Evolutionary conservation across 2,888 invertebrate species (phyloP), one percentile per base, ranked within the genome.

Genomic region (Torymus tubicola): DNA sequence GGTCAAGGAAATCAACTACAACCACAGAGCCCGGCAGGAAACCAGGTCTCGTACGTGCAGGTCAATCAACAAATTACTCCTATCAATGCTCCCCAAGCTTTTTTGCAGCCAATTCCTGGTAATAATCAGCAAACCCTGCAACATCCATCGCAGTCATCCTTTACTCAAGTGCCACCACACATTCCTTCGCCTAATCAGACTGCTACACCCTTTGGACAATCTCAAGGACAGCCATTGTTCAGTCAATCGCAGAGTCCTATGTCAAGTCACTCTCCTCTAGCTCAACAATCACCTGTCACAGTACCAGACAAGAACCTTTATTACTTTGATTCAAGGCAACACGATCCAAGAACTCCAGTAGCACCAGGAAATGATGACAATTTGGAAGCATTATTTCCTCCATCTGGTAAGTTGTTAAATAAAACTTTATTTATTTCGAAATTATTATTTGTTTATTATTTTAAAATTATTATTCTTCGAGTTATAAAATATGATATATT

Each of bases 341-440:
- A 85, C 13, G 87, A 87, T 61, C 60, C 81, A 8, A 85, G 78
- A 81, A 67, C 85, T 12, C 67, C 83, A 2, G 81, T 84, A 52
- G 69, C 82, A 14, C 82, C 83, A 14, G 84, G 85, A 52, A 84
- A 82, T 14, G 91, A 91, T 60, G 91, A 92, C 75, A 91, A 92
- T 84, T 89, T 94, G 83, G 94, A 94, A 85, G 93, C 93, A 83
- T 91, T 95, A 70, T 95, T 95, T 87, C 94, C 94, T 86, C 92
- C 93, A 82, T 92, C 94, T 84, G 91, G 92, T 92, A 86, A 87
- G 79, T 81, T 71, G 13, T 68, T 21, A 42, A 61, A 60, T 50
- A 8, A 12, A 24, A 61, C 16, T 31, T 68, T 60, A 42, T 53
- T 57, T 10, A 67, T 3, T 57, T 24, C 2, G 10, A 0, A 57